These are phyloP conservation scores for Eupithecia tripunctaria DNA, from an alignment of 2,888 invertebrate genomes.

Conservation along the genomic window DNA sequence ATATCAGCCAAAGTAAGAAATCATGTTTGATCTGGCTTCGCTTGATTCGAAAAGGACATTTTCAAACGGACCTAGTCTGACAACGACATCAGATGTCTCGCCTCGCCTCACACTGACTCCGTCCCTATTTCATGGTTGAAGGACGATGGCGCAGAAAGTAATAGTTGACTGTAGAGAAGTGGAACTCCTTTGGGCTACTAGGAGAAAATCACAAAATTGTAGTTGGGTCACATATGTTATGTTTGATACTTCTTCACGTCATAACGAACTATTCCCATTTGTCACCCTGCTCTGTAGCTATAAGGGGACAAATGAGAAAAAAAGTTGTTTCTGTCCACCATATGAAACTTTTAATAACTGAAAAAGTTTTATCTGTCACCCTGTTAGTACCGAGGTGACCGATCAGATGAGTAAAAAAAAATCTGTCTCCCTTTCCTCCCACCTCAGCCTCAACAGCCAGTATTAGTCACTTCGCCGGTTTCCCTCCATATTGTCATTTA, in stretches of 20 bases:
- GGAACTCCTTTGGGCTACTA: slow-evolving; percentile 7
- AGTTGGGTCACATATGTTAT: neutral
- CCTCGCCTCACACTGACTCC: slow-evolving; percentile 33
- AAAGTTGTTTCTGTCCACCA: no score
- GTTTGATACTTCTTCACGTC: neutral
- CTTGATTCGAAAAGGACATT: slow-evolving; percentile 20
- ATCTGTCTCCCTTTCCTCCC: no score
- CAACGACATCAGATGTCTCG: slow-evolving; percentile 21
- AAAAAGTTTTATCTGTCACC: no score
- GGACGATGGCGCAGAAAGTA: slow-evolving; percentile 14
- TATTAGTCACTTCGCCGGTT: no score
- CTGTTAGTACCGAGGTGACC: no score
- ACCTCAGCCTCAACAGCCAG: no score
- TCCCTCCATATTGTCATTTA: no score
- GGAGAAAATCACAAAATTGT: neutral
- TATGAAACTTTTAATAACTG: no score
- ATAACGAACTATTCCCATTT: no score
- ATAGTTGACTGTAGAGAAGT: slow-evolving; percentile 1
- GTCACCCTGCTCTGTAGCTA: no score
- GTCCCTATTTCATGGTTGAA: slow-evolving; percentile 40
- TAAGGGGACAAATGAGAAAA: no score
- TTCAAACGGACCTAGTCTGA: slow-evolving; percentile 18
- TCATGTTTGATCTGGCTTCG: slow-evolving; percentile 21
- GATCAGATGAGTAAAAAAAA: no score
- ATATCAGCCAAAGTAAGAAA: slow-evolving; percentile 12